Percentiles rank a stretch among this genome's conserved stretches.
Conservation (phyloP, 2,113 vertebrate genomes). For the Heptranchias perlo region DNA sequence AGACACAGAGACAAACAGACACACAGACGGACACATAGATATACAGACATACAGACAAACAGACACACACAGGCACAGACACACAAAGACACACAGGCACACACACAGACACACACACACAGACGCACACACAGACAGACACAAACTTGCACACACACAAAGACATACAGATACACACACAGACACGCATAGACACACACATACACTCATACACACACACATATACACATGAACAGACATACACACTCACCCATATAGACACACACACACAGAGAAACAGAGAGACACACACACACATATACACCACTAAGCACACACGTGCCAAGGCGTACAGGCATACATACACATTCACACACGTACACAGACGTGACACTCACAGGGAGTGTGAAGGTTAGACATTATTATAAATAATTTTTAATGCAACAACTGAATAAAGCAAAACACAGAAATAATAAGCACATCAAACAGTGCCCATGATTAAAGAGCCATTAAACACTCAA, state of each 20-base stretch:
- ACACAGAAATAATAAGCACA: background rate
- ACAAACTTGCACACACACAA: background rate
- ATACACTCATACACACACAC: background rate
- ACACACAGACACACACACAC: too few relatives aligned
- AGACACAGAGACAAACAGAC: background rate
- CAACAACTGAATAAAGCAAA: background rate
- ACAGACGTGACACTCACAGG: background rate
- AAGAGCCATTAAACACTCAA: constrained; percentile 26
- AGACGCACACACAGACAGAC: background rate
- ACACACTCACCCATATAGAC: too few relatives aligned
- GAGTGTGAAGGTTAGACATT: background rate
- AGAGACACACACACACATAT: background rate
- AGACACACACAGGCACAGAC: background rate
- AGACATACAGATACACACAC: too few relatives aligned
- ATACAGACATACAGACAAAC: too few relatives aligned
- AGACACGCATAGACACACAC: background rate
- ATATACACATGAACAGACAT: background rate
- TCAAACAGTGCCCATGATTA: background rate
- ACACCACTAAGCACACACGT: background rate
- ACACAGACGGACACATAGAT: background rate
- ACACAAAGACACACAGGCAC: background rate
- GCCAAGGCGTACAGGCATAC: background rate
- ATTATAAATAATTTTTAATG: constrained; percentile 3
- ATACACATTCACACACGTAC: background rate
- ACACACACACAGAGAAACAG: background rate